These are phyloP conservation scores for Sorex araneus DNA, from an alignment of 2,113 vertebrate genomes.

Conservation along the genomic window DNA sequence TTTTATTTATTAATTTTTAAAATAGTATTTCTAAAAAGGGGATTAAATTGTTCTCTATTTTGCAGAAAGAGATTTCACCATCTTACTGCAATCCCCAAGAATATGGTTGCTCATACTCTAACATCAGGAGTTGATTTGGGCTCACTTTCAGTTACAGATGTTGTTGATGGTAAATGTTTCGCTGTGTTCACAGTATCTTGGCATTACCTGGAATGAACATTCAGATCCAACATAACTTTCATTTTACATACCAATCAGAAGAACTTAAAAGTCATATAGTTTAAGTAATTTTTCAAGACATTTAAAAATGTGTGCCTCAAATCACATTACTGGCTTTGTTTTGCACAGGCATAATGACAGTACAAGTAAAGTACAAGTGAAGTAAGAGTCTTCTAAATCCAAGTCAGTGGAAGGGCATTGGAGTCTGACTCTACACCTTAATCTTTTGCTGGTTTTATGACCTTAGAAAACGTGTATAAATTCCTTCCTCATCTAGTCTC, in stretches of 20 bases:
- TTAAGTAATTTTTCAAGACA: constrained; percentile 56
- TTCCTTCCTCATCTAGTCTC: background rate
- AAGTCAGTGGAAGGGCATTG: background rate
- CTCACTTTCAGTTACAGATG: background rate
- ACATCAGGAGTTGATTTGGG: background rate
- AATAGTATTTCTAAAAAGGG: background rate
- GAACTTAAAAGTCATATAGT: constrained; percentile 51
- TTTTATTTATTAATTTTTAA: background rate
- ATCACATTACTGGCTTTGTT: background rate
- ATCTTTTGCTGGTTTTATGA: background rate
- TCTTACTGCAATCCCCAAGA: background rate
- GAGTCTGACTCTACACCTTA: background rate
- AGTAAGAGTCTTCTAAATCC: background rate
- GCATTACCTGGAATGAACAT: constrained; percentile 53
- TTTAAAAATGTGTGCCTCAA: constrained; percentile 31
- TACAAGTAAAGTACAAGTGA: background rate
- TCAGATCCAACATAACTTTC: constrained; percentile 38
- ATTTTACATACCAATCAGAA: constrained; percentile 45
- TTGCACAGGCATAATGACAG: background rate
- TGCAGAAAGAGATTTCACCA: background rate
- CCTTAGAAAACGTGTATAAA: background rate
- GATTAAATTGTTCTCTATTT: constrained; percentile 33
- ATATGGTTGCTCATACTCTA: background rate
- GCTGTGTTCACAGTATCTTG: constrained; percentile 33
- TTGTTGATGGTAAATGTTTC: constrained; percentile 15